Conservation (phyloP, 2,888 invertebrate species). For the Troides aeacus region DNA sequence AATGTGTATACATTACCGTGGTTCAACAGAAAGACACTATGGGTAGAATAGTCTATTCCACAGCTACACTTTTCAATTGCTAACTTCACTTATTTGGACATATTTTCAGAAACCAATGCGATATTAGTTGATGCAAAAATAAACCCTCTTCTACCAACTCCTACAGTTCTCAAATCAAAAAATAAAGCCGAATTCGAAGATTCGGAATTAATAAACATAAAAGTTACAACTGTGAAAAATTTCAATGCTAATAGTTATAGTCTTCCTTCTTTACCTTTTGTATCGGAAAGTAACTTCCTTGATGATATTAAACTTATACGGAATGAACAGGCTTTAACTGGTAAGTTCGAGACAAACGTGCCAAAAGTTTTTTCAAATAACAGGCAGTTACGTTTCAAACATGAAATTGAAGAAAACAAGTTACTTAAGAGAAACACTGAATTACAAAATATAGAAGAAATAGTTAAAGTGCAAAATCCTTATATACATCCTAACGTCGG, state of each 20-base stretch:
- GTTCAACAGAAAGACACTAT: neutral
- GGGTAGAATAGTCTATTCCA: too few species aligned
- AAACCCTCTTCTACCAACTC: slow-evolving; percentile 1
- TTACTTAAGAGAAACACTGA: neutral
- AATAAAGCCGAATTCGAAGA: slow-evolving; percentile 13
- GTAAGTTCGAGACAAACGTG: neutral
- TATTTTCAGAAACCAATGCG: slow-evolving; percentile 7
- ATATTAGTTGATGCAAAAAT: slow-evolving; percentile 4
- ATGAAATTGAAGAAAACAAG: neutral
- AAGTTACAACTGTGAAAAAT: slow-evolving; percentile 22
- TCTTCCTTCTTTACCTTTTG: neutral
- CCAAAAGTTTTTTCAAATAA: neutral
- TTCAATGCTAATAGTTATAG: slow-evolving; percentile 6
- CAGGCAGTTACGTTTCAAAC: neutral
- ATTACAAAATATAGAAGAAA: neutral
- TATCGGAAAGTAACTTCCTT: neutral
- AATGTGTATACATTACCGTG: neutral
- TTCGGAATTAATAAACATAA: slow-evolving; percentile 21
- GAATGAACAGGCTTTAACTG: neutral
- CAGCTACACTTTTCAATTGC: too few species aligned
- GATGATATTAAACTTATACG: slow-evolving; percentile 1
- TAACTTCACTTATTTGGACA: too few species aligned
- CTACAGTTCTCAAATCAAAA: slow-evolving; percentile 4
- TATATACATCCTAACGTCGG: neutral
- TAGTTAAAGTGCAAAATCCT: neutral